These are phyloP conservation scores for Andricus grossulariae DNA, from an alignment of 1,140 invertebrate genomes.

Conservation along the genomic window DNA sequence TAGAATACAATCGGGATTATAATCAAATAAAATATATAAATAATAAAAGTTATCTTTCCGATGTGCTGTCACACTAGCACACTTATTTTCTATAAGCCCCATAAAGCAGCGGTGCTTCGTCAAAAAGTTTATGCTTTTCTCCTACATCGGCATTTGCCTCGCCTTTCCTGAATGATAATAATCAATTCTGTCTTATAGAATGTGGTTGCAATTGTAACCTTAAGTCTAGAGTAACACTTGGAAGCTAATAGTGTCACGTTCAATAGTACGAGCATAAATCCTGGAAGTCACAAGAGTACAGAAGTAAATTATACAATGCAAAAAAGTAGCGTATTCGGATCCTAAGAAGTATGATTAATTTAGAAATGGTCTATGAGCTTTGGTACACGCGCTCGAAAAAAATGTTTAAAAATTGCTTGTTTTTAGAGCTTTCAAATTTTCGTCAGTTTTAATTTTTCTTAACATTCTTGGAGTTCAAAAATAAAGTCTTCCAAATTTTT, in stretches of 20 bases:
- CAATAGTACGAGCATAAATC: neutral
- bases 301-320: too few relatives aligned
- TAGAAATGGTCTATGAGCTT: too few relatives aligned
- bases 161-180: slow-evolving; percentile 19
- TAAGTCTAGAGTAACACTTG: neutral
- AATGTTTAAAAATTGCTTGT: too few relatives aligned
- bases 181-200: neutral
- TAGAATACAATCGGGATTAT: neutral
- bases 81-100: slow-evolving; percentile 8
- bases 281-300: neutral
- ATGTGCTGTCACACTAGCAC: neutral
- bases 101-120: neutral
- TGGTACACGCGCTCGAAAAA: too few relatives aligned
- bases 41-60: neutral
- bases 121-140: slow-evolving; percentile 8
- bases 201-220: neutral
- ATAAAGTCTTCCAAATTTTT: too few relatives aligned
- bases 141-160: neutral
- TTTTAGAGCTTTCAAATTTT: too few relatives aligned
- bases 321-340: too few relatives aligned
- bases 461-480: too few relatives aligned
- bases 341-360: too few relatives aligned
- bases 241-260: neutral
- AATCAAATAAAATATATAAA: neutral
- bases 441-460: too few relatives aligned